These are phyloP conservation scores for Lophius americanus DNA, from an alignment of 2,797 vertebrate species.

Conservation along the genomic window DNA sequence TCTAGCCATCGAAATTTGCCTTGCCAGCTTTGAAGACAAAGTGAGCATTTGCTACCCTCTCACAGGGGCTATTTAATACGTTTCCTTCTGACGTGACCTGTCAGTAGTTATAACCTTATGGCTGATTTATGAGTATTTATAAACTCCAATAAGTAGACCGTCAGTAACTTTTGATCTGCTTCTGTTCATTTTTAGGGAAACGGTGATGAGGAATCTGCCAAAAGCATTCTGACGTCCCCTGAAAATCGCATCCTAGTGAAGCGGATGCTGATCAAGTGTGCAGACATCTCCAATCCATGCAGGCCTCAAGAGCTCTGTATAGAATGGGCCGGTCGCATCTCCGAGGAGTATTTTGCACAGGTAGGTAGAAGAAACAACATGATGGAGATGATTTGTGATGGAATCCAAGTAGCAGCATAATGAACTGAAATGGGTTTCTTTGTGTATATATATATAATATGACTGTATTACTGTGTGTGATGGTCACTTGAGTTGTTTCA, in stretches of 20 bases:
- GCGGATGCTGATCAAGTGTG: slow-evolving; percentile 97
- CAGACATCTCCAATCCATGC: slow-evolving; percentile 96
- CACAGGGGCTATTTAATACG: too few relatives aligned
- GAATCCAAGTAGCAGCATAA: background rate
- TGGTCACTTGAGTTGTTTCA: slow-evolving; percentile 33
- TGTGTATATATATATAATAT: slow-evolving; percentile 6
- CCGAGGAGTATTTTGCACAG: slow-evolving; percentile 98
- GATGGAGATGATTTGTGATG: background rate
- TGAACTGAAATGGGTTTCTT: background rate
- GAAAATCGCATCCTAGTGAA: slow-evolving; percentile 96
- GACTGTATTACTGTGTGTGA: slow-evolving; percentile 7
- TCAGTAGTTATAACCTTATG: too few relatives aligned
- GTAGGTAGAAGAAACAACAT: slow-evolving; percentile 66
- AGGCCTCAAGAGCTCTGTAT: slow-evolving; percentile 90
- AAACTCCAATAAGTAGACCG: background rate
- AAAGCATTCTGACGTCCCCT: slow-evolving; percentile 86
- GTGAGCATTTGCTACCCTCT: too few relatives aligned
- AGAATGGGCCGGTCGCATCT: slow-evolving; percentile 96
- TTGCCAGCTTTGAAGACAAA: too few relatives aligned
- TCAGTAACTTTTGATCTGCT: slow-evolving; percentile 30
- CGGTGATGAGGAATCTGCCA: slow-evolving; percentile 83
- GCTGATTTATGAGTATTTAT: background rate
- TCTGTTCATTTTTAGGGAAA: slow-evolving; percentile 70
- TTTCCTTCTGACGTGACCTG: too few relatives aligned
- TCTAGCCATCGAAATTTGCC: too few relatives aligned